Evolutionary conservation across 2,888 invertebrate genomes (phyloP), one percentile per base, ranked within the genome.

Genomic region (Scaptomyza polygonia): DNA sequence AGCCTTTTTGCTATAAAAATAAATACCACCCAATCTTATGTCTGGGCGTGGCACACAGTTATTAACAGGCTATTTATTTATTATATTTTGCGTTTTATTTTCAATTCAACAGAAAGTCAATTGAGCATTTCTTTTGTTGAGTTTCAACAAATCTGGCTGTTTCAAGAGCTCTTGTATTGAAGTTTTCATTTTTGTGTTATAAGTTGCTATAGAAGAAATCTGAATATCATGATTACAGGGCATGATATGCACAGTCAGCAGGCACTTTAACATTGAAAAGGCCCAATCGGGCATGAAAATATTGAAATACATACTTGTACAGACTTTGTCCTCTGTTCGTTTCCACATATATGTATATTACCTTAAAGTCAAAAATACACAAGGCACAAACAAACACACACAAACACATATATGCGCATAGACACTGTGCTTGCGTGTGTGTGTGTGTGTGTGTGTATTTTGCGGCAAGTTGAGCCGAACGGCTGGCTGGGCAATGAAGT

Each of bases 401-500:
- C 40, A 58, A 4, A 21, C 4, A 4, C 4, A 21, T 4, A 21
- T 21, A 21, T 21, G 21, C 34, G 36, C 36, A 49, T 36, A 49
- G 25, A 32, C 6, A 39, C 12, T 32, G 30, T 21, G 9, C 21
- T n/a, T 42, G 27, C 30, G 40, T 64, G 61, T 65, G 40, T 47
- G 65, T 16, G 12, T 54, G 55, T 57, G 27, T 36, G 40, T 64
- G 61, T 65, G 40, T 47, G 65, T 16, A 43, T 16, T 52, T 42
- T 55, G 55, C 29, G 75, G 62, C 74, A 74, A 75, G 72, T 54
- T 63, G 61, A 66, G 72, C 69, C 72, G 76, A 77, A 69, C 65
- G 69, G 72, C 65, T 72, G 45, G 64, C 75, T 63, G 68, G 54
- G 78, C 77, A 77, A 71, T 78, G 78, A 78, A 74, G 77, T 65